A percentile compares a stretch with the other conserved stretches of the same genome.
Evolutionary conservation across 1,140 invertebrate species (phyloP).

Genomic region (Hesperophylax magnus): DNA sequence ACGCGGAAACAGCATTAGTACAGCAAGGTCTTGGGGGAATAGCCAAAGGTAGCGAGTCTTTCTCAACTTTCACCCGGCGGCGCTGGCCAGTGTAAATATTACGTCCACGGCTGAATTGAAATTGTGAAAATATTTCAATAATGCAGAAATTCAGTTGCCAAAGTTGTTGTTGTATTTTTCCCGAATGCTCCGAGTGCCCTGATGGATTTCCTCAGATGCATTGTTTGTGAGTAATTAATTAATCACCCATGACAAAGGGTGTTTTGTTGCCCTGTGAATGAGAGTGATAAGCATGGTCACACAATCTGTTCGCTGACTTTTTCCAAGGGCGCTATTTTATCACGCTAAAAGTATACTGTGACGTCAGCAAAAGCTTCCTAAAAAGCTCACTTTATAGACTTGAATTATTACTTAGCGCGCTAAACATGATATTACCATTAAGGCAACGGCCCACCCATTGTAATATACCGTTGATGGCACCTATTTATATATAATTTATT

Average conservation of each 20-base stretch:
- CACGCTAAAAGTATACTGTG: constrained; percentile 19
- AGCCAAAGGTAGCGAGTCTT: too few species aligned
- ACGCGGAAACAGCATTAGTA: too few species aligned
- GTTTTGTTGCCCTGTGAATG: constrained; percentile 11
- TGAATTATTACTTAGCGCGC: constrained; percentile 28
- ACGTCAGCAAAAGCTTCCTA: constrained; percentile 29
- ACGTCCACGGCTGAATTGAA: neutral
- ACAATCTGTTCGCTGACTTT: constrained; percentile 26
- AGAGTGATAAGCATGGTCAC: constrained; percentile 24
- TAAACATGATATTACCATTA: constrained; percentile 33
- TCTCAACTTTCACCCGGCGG: neutral
- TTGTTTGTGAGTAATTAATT: constrained; percentile 3
- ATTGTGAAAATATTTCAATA: neutral
- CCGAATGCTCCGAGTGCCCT: too few species aligned
- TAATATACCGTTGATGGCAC: constrained; percentile 32
- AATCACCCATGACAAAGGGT: constrained; percentile 16
- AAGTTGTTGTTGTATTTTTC: too few species aligned
- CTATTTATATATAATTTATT: constrained; percentile 36
- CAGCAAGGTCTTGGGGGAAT: too few species aligned
- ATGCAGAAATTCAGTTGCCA: too few species aligned
- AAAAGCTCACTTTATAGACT: constrained; percentile 32
- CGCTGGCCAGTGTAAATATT: neutral
- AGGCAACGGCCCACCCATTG: constrained; percentile 21
- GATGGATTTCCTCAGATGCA: neutral
- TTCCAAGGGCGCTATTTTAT: constrained; percentile 28